A percentile compares a stretch with the other conserved stretches of the same genome.
These are phyloP conservation scores for Campoplex nolae DNA, from an alignment of 2,888 invertebrate species.

Conservation along the genomic window DNA sequence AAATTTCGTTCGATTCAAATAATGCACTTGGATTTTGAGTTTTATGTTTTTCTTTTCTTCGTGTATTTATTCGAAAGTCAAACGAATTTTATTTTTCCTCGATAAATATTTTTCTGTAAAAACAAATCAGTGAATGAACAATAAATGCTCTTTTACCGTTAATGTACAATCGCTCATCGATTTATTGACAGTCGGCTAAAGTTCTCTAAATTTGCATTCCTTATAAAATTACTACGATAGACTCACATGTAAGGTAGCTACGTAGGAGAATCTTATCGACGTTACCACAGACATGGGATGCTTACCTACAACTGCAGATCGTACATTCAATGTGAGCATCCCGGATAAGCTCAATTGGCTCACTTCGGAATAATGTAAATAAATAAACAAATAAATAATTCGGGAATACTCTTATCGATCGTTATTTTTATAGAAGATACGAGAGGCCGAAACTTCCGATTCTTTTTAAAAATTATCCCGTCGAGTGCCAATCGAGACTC, in stretches of 20 bases:
- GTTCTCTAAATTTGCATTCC: conserved; percentile 61
- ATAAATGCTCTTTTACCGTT: conserved; percentile 10
- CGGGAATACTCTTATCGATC: conserved; percentile 10
- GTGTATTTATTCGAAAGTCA: background rate
- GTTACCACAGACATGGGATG: conserved; percentile 78
- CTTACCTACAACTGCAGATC: conserved; percentile 81
- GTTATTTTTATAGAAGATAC: conserved; percentile 19
- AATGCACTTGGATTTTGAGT: background rate
- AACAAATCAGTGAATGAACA: background rate
- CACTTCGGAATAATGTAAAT: conserved; percentile 70
- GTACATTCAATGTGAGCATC: conserved; percentile 76
- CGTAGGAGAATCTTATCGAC: conserved; percentile 75
- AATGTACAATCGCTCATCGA: conserved; percentile 29
- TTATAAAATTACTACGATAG: conserved; percentile 70
- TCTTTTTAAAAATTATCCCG: conserved; percentile 51
- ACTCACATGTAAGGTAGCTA: conserved; percentile 80
- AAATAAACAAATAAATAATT: conserved; percentile 57
- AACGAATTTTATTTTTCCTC: background rate
- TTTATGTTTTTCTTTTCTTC: background rate
- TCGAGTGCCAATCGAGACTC: conserved; percentile 65
- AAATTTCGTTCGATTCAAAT: background rate
- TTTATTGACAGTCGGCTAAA: conserved; percentile 23
- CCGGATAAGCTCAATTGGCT: conserved; percentile 73
- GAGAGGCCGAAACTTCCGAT: background rate
- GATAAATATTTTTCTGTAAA: background rate